Percentiles rank a stretch among this genome's conserved stretches.
These are phyloP conservation scores for Phacellophora camtschatica DNA, from an alignment of 30 jellyfish, hydroid and myxozoan species.

Conservation along the genomic window DNA sequence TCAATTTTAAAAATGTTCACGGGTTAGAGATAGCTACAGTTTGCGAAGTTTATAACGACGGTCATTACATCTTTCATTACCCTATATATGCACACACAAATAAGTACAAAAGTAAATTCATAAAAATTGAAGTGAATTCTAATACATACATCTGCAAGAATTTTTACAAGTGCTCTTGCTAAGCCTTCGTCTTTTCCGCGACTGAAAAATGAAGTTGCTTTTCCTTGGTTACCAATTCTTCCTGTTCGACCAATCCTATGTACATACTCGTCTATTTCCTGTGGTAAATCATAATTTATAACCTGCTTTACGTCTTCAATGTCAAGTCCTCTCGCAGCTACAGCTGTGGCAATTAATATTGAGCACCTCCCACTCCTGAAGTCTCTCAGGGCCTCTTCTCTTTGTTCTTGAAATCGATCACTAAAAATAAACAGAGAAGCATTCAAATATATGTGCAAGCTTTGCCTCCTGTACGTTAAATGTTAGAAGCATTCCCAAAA, in stretches of 20 bases:
- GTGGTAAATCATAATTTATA: slow-evolving; percentile 94
- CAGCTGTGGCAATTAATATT: slow-evolving; percentile 96
- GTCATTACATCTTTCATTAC: neutral
- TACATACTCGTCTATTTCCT: slow-evolving; percentile 92
- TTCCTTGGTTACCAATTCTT: slow-evolving; percentile 95
- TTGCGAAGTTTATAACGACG: too few species aligned
- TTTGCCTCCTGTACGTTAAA: neutral
- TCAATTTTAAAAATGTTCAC: too few species aligned
- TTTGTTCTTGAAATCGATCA: slow-evolving; percentile 97
- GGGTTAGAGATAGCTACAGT: too few species aligned
- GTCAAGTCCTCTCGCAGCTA: slow-evolving; percentile 99
- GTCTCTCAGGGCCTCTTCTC: slow-evolving; percentile 96
- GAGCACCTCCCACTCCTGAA: slow-evolving; percentile 88
- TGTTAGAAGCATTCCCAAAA: neutral
- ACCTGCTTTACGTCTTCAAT: slow-evolving; percentile 96
- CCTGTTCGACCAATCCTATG: slow-evolving; percentile 99
- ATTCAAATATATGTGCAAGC: too few species aligned
- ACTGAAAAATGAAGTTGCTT: slow-evolving; percentile 88
- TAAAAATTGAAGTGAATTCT: neutral
- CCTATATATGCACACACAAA: neutral
- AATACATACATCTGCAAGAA: slow-evolving; percentile 88
- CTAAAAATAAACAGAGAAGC: slow-evolving; percentile 56
- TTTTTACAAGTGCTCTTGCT: slow-evolving; percentile 88
- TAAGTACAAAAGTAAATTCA: neutral
- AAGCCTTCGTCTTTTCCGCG: slow-evolving; percentile 90